A percentile compares a stretch with the other conserved stretches of the same genome.
These are phyloP conservation scores for Regulus satrapa DNA, from an alignment of 2,113 vertebrate species.

Conservation along the genomic window DNA sequence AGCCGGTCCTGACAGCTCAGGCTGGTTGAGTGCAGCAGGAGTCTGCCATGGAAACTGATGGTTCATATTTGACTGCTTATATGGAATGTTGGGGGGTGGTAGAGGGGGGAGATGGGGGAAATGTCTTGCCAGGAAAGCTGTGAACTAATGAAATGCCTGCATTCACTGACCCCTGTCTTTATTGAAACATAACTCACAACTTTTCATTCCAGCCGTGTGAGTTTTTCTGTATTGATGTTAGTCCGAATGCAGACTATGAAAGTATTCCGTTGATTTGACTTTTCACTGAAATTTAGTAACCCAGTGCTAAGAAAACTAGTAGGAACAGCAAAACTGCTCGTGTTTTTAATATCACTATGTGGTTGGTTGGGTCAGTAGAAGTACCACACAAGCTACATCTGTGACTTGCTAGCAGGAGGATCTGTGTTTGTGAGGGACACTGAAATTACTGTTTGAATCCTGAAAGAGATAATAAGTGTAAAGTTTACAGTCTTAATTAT, in stretches of 20 bases:
- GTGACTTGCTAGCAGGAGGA: not conserved
- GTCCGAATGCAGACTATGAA: not conserved
- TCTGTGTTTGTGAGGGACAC: not conserved
- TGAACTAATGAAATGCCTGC: not conserved
- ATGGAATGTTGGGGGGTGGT: not conserved
- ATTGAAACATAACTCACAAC: not conserved
- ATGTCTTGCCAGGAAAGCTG: not conserved
- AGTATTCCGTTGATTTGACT: not conserved
- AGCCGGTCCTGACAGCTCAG: not conserved
- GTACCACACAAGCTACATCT: fast-evolving
- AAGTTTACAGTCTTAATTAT: not conserved
- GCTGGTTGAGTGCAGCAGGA: not conserved
- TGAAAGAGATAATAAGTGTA: not conserved
- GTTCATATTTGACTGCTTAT: not conserved
- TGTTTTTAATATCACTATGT: not conserved
- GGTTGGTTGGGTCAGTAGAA: not conserved
- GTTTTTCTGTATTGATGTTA: not conserved
- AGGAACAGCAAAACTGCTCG: not conserved
- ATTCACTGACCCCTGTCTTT: conserved; percentile 3
- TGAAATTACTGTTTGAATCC: not conserved
- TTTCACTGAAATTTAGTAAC: not conserved
- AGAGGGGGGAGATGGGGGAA: not conserved
- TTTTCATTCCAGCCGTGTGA: not conserved
- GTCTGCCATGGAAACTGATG: not conserved
- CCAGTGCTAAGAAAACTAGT: not conserved